Conservation (phyloP, 2,113 vertebrate genomes). For the Lynx canadensis region DNA sequence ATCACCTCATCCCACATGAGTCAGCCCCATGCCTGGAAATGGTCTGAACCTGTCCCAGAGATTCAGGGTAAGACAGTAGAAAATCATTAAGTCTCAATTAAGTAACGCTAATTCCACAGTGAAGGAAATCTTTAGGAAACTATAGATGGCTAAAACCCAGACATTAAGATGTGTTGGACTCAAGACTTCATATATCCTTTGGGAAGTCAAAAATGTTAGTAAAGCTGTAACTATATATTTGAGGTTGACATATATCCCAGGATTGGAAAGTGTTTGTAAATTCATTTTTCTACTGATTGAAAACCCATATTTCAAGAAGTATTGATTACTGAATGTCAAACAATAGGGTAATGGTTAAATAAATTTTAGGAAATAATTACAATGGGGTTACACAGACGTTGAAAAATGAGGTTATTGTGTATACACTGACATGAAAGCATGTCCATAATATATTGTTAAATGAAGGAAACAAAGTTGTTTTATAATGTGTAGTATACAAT, state of each 20-base stretch:
- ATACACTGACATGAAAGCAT: neutral
- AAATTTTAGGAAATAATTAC: neutral
- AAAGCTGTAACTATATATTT: neutral
- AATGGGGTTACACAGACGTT: neutral
- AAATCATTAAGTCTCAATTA: constrained; percentile 29
- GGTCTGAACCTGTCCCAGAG: neutral
- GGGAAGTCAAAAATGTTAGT: neutral
- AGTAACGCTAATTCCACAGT: neutral
- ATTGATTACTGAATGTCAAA: neutral
- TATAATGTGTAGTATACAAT: neutral
- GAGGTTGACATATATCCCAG: neutral
- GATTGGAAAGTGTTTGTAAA: neutral
- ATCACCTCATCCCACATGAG: neutral
- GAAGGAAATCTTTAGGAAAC: neutral
- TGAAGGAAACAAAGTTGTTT: neutral
- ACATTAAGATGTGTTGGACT: neutral
- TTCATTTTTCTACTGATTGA: neutral
- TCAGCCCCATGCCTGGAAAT: neutral
- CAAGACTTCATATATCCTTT: neutral
- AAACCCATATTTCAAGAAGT: neutral
- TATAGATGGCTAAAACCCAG: neutral
- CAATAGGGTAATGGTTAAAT: neutral
- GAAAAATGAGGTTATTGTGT: neutral
- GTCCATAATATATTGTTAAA: neutral
- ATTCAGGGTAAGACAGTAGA: neutral